Evolutionary conservation across 2,113 vertebrate species (phyloP), one percentile per base, ranked within the genome.

Genomic region (Dicentrarchus labrax): DNA sequence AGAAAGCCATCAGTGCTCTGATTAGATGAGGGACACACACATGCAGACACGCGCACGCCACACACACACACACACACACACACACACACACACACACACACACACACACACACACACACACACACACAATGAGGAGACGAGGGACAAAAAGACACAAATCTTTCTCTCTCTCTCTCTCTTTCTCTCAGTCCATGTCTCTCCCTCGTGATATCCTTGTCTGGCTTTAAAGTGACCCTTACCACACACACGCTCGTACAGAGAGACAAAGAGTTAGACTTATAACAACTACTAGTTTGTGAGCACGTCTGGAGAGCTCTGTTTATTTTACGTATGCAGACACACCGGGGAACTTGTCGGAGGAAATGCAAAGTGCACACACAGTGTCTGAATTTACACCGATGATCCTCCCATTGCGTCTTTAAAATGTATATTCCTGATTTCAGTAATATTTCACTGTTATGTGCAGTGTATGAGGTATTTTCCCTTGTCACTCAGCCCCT

Each of bases 1-100:
- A 84, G 48, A 75, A 70, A 76, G 51, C 59, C 62, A 65, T 76
- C 66, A 72, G 60, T 24, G 24, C 56, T 62, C 11, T 74, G 66
- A 78, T 78, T 30, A 80, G 56, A 70, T 64, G 56, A 59, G 41
- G n/a, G 1, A 67, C 48, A 24, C 65, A 51, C 60, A 73, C 57
- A 57, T 54, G 47, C 30, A 30, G 47, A 56, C 56, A 51, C 41
- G 30, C 36, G 22, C 36, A 24, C 65, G 41, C 69, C 57, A 80
- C 47, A 43, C 38, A 19, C 66, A 41, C 80, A 54, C 64, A 48
- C 30, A 61, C 41, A 66, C 61, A 57, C n/a, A 36, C 56, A 71
- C 43, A 73, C 22, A 57, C 21, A 22, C 9, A 2, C 43, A 39
- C 36, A 24, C 65, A 51, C 69, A 48, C 57, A 80, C 47, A 43